Base-by-base conservation (phyloP, 2,797 vertebrate species). In the Pseudomugil tenellus region DNA sequence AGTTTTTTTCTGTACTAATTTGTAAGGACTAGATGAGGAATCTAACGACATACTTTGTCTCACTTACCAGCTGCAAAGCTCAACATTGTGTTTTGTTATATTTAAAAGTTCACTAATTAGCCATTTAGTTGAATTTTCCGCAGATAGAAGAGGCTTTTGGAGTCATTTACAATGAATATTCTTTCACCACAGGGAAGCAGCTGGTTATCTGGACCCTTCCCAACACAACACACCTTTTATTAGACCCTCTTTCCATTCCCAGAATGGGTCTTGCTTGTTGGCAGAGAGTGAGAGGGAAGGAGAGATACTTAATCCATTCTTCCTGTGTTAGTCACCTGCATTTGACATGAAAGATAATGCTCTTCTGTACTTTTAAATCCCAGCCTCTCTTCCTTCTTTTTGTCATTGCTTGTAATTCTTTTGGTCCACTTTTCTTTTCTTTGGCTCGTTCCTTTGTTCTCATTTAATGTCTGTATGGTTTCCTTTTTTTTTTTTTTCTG, bases 251-350 rank as follows among this genome's bases (percentile, higher is more conserved):
- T 53, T 72, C 73, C 72, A 72, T 67, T 82, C 57, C 67, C 39
- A 84, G 74, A 86, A 72, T 67, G 59, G 60, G 48, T 53, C 61
- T 72, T 80, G 58, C 76, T 84, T 79, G 69, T 80, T 84, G 73
- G 49, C 56, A 63, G 70, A 80, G 67, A 52, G 63, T 31, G 63
- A 59, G 71, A 72, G 57, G 63, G 58, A 70, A 63, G 70, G 54
- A 68, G 58, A 67, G 64, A 83, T 77, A 63, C 84, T 87, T 62
- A 58, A 70, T 84, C 84, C 56, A 79, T 86, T 87, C 86, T 90
- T 89, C 67, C 64, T 37, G n/a, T 81, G 79, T 79, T 75, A 77
- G 87, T 92, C 87, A 91, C 87, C 89, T 91, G 90, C 84, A 19
- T 63, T 65, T 61, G 57, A 60, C 70, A 81, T 89, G 86, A 91